phyloP scores from a whole-genome alignment of 2,888 invertebrate species.

The Trichogramma evanescens region DNA sequence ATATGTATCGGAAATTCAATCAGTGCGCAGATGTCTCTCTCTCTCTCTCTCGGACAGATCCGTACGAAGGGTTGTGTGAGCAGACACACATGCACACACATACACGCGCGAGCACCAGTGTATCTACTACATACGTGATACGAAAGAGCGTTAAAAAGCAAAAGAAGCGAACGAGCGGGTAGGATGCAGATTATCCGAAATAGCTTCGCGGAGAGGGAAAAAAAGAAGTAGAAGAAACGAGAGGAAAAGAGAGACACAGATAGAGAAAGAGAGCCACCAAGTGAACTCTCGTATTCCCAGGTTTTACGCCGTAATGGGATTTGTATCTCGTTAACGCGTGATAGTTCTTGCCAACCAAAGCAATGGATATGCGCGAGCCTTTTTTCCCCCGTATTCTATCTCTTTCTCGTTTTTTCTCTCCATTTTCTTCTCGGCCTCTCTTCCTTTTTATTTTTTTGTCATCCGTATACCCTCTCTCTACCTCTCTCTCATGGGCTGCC shows the following conservation, averaged over 20 bases:
- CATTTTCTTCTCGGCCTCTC: constrained; percentile 7
- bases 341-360: constrained; percentile 42
- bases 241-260: constrained; percentile 37
- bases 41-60: too few species aligned
- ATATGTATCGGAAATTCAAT: constrained; percentile 45
- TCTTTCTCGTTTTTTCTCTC: constrained; percentile 18
- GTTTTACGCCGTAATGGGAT: constrained; percentile 46
- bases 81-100: constrained; percentile 4
- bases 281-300: too few species aligned
- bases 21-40: constrained; percentile 46
- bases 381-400: constrained; percentile 12
- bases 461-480: constrained; percentile 8
- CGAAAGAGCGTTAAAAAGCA: constrained; percentile 9
- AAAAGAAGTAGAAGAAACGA: constrained; percentile 31
- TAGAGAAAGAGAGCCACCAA: constrained; percentile 29
- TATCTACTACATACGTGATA: neutral
- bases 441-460: constrained; percentile 19
- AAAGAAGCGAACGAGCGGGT: constrained; percentile 1
- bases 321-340: constrained; percentile 49
- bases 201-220: constrained; percentile 26
- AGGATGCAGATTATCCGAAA: constrained; percentile 39
- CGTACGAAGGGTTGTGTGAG: constrained; percentile 6
- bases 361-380: constrained; percentile 17
- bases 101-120: constrained; percentile 5
- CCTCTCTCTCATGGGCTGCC: neutral